Base-by-base conservation (phyloP, 2,113 vertebrate species). In the Erythrolamprus reginae region DNA sequence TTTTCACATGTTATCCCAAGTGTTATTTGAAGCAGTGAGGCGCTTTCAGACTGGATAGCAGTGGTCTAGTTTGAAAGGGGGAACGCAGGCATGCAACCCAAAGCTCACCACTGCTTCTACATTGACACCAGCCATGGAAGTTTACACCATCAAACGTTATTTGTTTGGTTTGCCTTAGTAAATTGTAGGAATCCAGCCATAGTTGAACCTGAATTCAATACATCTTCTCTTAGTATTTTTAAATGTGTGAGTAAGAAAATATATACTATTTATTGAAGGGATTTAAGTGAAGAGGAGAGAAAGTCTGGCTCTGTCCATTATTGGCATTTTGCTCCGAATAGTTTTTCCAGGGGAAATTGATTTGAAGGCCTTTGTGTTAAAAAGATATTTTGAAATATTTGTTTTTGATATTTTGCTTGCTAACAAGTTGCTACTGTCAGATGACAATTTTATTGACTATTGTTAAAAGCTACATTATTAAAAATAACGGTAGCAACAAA, bases 391-490 rank as follows among this genome's bases (percentile, higher is more conserved):
- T 58, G 83, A 95, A 89, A 52, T 47, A 7, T 26, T 12, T 89
- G 13, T 91, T 95, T 96, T 96, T 77, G 89, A 38, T 77, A 19
- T 33, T 77, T 77, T 77, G 6, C 33, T 38, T 77, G 33, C 92
- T 86, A 93, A 89, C 85, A 83, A 82, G 45, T 4, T 2, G 2
- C 56, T 92, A 92, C 33, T 90, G 1, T 10, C 28, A 26, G 52
- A 10, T 55, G 70, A 84, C 88, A 94, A 4, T 95, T 94, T 58
- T 94, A 17, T 84, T 47, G 1, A 82, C 82, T 56, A 70, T 91
- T 92, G 70, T 88, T 94, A 94, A 84, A 85, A 95, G n/a, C 33
- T 47, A 90, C 38, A 90, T 92, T 92, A 83, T 88, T 94, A 93
- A 84, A 85, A 95, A 42, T 45, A 90, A 89, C 88, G 38, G 51